A percentile compares a stretch with the other conserved stretches of the same genome.
Conservation (phyloP, 2,113 vertebrate species). For the Eclectus roratus region DNA sequence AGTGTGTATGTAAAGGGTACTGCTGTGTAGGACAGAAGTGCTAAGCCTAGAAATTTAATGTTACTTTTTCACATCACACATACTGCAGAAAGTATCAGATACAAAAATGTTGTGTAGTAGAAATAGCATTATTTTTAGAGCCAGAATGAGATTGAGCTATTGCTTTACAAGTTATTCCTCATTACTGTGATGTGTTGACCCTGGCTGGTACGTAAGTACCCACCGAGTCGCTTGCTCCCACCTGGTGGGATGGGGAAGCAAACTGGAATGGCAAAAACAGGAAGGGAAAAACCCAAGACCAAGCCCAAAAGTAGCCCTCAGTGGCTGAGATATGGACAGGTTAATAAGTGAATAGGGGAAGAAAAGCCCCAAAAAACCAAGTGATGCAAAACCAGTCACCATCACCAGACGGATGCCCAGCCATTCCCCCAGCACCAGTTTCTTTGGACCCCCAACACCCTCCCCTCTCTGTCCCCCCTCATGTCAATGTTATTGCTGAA, state of each 20-base stretch:
- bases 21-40: neutral
- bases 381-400: neutral
- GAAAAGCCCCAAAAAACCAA: neutral
- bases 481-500: neutral
- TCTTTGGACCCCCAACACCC: neutral
- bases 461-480: neutral
- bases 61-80: neutral
- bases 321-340: neutral
- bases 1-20: neutral
- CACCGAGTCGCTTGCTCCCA: fast-evolving
- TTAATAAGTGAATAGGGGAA: neutral
- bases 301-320: neutral
- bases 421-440: neutral
- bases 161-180: neutral
- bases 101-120: neutral
- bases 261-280: neutral
- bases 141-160: neutral
- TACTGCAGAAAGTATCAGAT: neutral
- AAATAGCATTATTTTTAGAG: neutral
- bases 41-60: neutral
- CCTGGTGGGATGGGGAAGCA: neutral
- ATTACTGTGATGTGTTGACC: neutral
- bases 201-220: neutral
- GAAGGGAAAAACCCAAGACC: neutral
- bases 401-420: neutral